Conservation (phyloP, 1,140 invertebrate species). For the Trypoxylus dichotomus region DNA sequence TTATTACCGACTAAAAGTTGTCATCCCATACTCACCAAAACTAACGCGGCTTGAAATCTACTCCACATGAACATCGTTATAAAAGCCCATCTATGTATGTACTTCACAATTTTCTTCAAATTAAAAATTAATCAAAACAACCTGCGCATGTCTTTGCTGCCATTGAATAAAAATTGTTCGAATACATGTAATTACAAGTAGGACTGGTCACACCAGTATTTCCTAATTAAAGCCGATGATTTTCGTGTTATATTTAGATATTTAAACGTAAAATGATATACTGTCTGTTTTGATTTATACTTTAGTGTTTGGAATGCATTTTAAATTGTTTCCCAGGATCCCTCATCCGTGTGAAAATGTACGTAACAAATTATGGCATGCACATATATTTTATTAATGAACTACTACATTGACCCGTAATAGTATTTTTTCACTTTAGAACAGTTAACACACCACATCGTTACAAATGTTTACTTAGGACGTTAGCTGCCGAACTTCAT, state of each 20-base stretch:
- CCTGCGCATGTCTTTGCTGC: not conserved
- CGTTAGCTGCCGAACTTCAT: too few relatives aligned
- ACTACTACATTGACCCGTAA: too few relatives aligned
- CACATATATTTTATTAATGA: too few relatives aligned
- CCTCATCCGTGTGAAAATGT: too few relatives aligned
- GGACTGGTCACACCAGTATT: not conserved
- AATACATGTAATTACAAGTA: not conserved
- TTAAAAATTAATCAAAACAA: not conserved
- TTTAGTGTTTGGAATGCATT: too few relatives aligned
- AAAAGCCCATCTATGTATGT: not conserved
- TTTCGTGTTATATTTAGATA: not conserved
- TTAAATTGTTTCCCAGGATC: too few relatives aligned
- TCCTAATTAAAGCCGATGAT: constrained; percentile 6
- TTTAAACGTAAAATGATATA: not conserved
- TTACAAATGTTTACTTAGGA: too few relatives aligned
- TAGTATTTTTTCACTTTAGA: too few relatives aligned
- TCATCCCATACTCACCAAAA: not conserved
- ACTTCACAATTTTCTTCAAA: not conserved
- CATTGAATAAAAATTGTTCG: not conserved
- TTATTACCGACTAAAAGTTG: not conserved
- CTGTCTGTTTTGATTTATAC: not conserved
- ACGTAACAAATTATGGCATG: too few relatives aligned
- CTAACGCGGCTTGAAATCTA: not conserved
- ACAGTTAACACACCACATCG: too few relatives aligned
- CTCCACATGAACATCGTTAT: not conserved